These are phyloP conservation scores for Vicugna pacos DNA, from an alignment of 2,113 vertebrate species.

Conservation along the genomic window DNA sequence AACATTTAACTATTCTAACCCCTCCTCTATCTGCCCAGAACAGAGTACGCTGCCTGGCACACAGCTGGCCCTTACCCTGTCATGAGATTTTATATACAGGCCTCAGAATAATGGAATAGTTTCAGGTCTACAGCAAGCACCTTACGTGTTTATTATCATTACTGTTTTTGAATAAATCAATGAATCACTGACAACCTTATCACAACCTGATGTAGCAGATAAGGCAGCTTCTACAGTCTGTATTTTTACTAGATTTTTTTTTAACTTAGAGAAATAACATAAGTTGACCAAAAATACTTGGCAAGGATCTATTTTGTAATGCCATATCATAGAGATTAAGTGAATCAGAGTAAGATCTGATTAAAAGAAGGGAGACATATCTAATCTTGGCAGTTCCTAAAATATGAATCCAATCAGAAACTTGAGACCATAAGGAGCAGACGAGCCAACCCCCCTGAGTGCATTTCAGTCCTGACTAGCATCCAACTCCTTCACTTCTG, in stretches of 20 bases:
- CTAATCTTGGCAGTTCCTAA: constrained; percentile 38
- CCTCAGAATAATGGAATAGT: neutral
- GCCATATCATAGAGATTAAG: constrained; percentile 1
- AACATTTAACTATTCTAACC: neutral
- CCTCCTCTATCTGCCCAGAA: neutral
- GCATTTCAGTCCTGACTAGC: neutral
- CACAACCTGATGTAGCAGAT: neutral
- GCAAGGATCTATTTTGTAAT: neutral
- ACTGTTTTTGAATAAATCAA: neutral
- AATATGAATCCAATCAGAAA: constrained; percentile 37
- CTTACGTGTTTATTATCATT: neutral
- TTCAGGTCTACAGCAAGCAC: neutral
- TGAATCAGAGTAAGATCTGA: constrained; percentile 16
- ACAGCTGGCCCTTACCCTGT: neutral
- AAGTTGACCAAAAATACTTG: constrained; percentile 34
- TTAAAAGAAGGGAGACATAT: neutral
- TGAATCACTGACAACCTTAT: neutral
- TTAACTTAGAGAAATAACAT: constrained; percentile 22
- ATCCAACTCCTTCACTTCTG: neutral
- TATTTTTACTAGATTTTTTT: constrained; percentile 12
- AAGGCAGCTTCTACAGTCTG: neutral
- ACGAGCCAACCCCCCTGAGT: neutral
- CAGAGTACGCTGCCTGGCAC: neutral
- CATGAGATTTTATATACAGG: neutral
- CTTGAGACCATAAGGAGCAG: neutral